Conservation (phyloP, 2,888 invertebrate genomes). For the Cyrtodaria siliqua region DNA sequence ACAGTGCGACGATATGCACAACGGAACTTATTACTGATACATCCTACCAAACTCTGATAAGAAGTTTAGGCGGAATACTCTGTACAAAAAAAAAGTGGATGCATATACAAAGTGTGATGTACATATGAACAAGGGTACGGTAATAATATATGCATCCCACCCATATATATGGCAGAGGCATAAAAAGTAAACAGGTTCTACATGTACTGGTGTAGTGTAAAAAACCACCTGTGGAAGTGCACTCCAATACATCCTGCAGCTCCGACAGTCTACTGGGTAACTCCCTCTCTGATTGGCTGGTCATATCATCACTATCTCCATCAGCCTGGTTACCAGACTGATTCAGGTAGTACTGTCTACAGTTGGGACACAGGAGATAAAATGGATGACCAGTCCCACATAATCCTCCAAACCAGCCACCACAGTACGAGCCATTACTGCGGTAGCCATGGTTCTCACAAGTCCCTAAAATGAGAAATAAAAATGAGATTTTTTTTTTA, state of each 20-base stretch:
- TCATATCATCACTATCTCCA: slow-evolving; percentile 1
- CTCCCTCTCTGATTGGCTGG: slow-evolving; percentile 13
- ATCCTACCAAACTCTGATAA: too few species aligned
- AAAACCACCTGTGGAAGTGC: slow-evolving; percentile 8
- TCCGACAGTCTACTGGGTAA: slow-evolving; percentile 74
- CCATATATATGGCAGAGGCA: too few species aligned
- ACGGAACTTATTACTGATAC: too few species aligned
- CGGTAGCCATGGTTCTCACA: slow-evolving; percentile 83
- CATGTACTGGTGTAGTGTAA: too few species aligned
- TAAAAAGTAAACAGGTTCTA: too few species aligned
- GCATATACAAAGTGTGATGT: too few species aligned
- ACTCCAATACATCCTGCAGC: slow-evolving; percentile 63
- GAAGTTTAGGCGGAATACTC: too few species aligned
- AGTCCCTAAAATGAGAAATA: slow-evolving; percentile 65
- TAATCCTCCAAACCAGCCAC: slow-evolving; percentile 86
- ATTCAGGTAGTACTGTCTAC: slow-evolving; percentile 86
- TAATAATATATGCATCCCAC: too few species aligned
- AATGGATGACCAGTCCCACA: slow-evolving; percentile 87
- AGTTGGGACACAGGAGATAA: slow-evolving; percentile 87
- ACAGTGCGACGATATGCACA: too few species aligned
- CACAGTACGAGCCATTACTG: slow-evolving; percentile 80
- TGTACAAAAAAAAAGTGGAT: too few species aligned
- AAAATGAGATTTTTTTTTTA: too few species aligned
- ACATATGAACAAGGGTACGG: too few species aligned
- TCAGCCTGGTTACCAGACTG: slow-evolving; percentile 9